These are phyloP conservation scores for Paragorgia papillata DNA, from an alignment of 92 coral and sea anemone species.

Conservation along the genomic window DNA sequence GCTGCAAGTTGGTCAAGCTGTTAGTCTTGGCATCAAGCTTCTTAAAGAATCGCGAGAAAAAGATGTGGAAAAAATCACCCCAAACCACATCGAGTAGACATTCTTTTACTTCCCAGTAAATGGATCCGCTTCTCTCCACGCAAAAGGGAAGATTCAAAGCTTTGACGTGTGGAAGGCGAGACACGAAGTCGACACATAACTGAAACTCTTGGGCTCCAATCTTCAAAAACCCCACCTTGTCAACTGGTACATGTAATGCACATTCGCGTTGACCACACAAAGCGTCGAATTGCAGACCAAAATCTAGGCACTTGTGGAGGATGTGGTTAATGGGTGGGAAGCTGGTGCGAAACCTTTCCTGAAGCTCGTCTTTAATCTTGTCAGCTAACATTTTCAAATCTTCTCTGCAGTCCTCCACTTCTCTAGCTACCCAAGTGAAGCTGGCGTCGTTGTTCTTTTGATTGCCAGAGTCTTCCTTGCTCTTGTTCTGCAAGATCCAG, in stretches of 20 bases:
- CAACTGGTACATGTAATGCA: background rate
- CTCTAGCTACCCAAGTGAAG: conserved; percentile 8
- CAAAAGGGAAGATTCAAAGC: conserved; percentile 6
- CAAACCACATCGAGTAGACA: conserved; percentile 11
- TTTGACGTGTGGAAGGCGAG: conserved; percentile 22
- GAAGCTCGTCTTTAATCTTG: background rate
- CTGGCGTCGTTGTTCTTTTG: background rate
- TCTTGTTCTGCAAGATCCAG: conserved; percentile 16
- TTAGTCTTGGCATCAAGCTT: background rate
- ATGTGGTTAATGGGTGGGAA: background rate
- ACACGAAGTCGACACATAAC: conserved; percentile 20
- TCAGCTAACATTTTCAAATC: background rate
- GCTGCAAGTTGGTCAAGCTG: background rate
- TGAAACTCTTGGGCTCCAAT: conserved; percentile 27
- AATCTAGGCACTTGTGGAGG: conserved; percentile 13
- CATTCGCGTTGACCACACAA: background rate
- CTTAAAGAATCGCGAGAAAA: background rate
- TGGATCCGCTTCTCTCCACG: conserved; percentile 17
- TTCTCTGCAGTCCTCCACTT: conserved; percentile 5
- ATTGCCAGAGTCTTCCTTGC: conserved; percentile 4
- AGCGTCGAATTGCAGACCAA: conserved; percentile 1
- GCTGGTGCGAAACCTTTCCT: conserved; percentile 5
- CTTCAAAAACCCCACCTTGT: conserved; percentile 1
- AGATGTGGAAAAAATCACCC: background rate
- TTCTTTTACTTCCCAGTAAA: conserved; percentile 13